Evolutionary conservation across 2,888 invertebrate genomes (phyloP).

Genomic region (Rhabditoides inermis): DNA sequence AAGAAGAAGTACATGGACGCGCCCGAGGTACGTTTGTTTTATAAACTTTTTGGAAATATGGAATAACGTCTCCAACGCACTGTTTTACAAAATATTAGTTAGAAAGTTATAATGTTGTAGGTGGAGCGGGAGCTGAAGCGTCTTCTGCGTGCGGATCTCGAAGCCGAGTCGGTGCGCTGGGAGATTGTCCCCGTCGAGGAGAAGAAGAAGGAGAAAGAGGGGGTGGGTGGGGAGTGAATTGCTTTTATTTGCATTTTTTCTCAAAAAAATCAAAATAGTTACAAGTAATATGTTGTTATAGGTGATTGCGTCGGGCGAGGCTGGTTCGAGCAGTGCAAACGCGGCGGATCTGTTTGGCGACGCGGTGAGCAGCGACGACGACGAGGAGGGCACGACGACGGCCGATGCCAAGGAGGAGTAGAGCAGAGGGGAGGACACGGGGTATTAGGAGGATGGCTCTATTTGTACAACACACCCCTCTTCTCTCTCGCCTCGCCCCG

Average conservation of each 20-base stretch:
- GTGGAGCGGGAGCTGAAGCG: slow-evolving; percentile 95
- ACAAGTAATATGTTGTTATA: too few relatives aligned
- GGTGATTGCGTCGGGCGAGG: too few relatives aligned
- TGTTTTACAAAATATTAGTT: too few relatives aligned
- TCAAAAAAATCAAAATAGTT: too few relatives aligned
- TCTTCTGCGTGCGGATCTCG: slow-evolving; percentile 60
- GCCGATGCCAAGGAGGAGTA: slow-evolving; percentile 3
- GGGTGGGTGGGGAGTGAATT: too few relatives aligned
- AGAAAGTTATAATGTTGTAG: too few relatives aligned
- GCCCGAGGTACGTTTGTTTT: slow-evolving; percentile 49
- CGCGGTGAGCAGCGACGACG: slow-evolving; percentile 9
- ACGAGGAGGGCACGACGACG: slow-evolving; percentile 7
- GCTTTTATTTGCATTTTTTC: too few relatives aligned
- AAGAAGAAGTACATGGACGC: slow-evolving; percentile 69
- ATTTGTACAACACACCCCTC: too few relatives aligned
- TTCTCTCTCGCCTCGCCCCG: too few relatives aligned
- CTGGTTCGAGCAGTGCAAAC: too few relatives aligned
- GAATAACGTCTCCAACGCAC: not conserved
- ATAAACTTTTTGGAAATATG: not conserved
- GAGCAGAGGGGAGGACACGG: too few relatives aligned
- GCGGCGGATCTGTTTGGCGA: slow-evolving; percentile 8
- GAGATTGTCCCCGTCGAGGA: slow-evolving; percentile 40
- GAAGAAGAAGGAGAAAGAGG: slow-evolving; percentile 11
- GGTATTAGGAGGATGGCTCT: too few relatives aligned
- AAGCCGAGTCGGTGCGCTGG: slow-evolving; percentile 40